Percentiles rank a stretch among this genome's conserved stretches.
phyloP scores from a whole-genome alignment of 2,113 vertebrate species.

The Gallinago jamesoni region DNA sequence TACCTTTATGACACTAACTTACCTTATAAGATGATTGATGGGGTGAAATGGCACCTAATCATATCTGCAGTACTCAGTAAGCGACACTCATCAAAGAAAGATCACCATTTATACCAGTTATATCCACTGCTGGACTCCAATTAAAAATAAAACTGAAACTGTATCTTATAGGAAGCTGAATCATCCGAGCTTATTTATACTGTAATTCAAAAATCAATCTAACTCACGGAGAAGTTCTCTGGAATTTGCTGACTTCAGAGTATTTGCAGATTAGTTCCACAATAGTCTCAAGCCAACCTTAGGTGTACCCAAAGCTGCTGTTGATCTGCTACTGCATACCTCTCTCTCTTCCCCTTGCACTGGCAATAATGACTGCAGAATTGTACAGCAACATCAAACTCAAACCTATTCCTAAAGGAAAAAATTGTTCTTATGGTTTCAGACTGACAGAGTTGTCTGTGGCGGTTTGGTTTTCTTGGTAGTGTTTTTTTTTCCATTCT shows the following conservation, averaged over 20 bases:
- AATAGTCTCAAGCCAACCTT: not conserved
- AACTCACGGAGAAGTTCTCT: not conserved
- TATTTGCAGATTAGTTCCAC: not conserved
- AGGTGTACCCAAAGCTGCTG: not conserved
- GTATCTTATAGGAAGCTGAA: not conserved
- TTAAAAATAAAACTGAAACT: not conserved
- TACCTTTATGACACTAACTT: not conserved
- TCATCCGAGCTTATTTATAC: not conserved
- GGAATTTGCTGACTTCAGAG: not conserved
- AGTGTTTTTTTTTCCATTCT: not conserved
- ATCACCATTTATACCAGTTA: not conserved
- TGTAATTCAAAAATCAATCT: not conserved
- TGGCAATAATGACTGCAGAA: not conserved
- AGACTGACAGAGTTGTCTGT: not conserved
- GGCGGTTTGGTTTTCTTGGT: rapidly evolving
- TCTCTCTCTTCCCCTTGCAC: too few species aligned
- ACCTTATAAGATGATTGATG: not conserved
- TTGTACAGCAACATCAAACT: not conserved
- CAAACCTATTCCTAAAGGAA: not conserved
- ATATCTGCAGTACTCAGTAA: not conserved
- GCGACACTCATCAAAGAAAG: not conserved
- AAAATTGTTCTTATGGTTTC: rapidly evolving
- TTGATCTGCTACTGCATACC: not conserved
- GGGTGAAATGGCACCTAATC: not conserved
- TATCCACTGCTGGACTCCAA: not conserved